These are phyloP conservation scores for Scrobipalpa atriplicella DNA, from an alignment of 2,888 invertebrate genomes.

Conservation along the genomic window DNA sequence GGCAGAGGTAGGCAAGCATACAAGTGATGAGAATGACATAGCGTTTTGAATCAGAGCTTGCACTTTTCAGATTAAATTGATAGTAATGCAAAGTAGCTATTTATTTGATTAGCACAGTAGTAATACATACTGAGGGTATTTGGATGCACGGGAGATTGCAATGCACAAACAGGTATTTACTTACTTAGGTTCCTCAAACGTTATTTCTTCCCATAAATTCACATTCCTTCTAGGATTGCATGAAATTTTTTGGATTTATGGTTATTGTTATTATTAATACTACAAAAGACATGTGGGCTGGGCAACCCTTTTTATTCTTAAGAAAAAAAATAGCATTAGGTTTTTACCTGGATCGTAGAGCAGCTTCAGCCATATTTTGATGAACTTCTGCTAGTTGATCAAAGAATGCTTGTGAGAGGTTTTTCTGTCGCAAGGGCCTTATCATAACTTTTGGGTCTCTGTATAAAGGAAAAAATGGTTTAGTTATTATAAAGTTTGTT, in stretches of 20 bases:
- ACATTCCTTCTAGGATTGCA: constrained; percentile 68
- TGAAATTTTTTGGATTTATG: constrained; percentile 47
- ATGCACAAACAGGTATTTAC: too few relatives aligned
- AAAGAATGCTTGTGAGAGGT: constrained; percentile 82
- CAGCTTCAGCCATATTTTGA: constrained; percentile 82
- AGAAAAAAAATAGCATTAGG: background rate
- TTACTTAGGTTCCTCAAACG: constrained; percentile 57
- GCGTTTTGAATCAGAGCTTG: too few relatives aligned
- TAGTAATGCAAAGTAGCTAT: too few relatives aligned
- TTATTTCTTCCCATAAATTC: constrained; percentile 64
- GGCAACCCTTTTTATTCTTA: background rate
- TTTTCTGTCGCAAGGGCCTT: constrained; percentile 84
- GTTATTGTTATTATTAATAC: too few relatives aligned
- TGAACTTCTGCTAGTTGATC: constrained; percentile 81
- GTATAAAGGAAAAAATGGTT: constrained; percentile 24
- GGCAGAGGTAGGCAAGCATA: too few relatives aligned
- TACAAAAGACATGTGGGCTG: too few relatives aligned
- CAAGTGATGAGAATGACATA: too few relatives aligned
- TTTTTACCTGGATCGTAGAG: constrained; percentile 79
- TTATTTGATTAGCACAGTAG: too few relatives aligned
- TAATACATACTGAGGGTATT: too few relatives aligned
- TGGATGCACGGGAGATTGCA: too few relatives aligned
- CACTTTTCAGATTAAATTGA: too few relatives aligned
- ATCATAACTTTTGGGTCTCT: constrained; percentile 74
- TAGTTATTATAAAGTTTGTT: background rate